These are phyloP conservation scores for Syngnathus floridae DNA, from an alignment of 2,113 vertebrate genomes.

Conservation along the genomic window DNA sequence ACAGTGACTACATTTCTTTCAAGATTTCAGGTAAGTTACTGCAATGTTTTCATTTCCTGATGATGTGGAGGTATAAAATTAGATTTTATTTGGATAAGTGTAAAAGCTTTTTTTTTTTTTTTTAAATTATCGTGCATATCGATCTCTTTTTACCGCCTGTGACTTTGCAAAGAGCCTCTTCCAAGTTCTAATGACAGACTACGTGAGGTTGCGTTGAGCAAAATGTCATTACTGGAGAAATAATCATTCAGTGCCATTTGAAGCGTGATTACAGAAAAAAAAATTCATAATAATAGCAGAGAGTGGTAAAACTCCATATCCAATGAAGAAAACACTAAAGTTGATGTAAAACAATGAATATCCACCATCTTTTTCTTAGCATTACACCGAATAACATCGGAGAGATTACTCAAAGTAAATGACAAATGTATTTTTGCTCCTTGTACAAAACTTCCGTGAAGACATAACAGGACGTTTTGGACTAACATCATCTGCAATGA, in stretches of 20 bases:
- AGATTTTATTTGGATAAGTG: too few relatives aligned
- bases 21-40: too few relatives aligned
- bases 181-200: neutral
- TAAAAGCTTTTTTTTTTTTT: too few relatives aligned
- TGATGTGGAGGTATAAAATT: too few relatives aligned
- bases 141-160: neutral
- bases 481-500: neutral
- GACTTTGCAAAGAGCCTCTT: neutral
- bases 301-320: neutral
- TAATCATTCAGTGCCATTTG: conserved; percentile 6
- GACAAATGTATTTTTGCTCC: neutral
- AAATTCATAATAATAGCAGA: neutral
- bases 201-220: neutral
- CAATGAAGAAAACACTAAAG: neutral
- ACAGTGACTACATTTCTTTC: too few relatives aligned
- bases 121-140: neutral
- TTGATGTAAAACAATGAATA: neutral
- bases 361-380: neutral
- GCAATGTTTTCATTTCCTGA: too few relatives aligned
- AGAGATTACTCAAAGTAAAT: neutral
- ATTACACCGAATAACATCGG: too few relatives aligned
- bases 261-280: neutral
- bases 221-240: conserved; percentile 6
- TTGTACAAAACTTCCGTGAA: conserved; percentile 2
- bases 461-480: conserved; percentile 14